phyloP scores from a whole-genome alignment of 2,113 vertebrate species.

The Syngnathus typhle region DNA sequence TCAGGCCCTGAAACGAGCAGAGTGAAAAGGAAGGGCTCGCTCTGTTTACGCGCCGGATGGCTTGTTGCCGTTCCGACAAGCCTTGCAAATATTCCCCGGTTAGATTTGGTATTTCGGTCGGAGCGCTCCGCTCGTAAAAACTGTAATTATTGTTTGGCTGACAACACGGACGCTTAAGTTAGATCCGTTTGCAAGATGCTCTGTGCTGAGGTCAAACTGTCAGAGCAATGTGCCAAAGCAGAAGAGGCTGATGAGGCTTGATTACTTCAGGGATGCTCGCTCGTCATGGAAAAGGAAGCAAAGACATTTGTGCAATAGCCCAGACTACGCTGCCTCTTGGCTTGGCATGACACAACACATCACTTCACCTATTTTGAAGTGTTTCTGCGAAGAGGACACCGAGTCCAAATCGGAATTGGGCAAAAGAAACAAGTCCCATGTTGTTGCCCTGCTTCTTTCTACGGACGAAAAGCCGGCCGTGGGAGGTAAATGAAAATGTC shows the following conservation, averaged over 20 bases:
- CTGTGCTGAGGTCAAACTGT: background rate
- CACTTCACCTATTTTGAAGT: too few species aligned
- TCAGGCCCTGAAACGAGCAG: slow-evolving; percentile 11
- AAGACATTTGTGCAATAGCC: background rate
- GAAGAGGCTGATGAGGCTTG: slow-evolving; percentile 5
- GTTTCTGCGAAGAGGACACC: too few species aligned
- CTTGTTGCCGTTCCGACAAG: slow-evolving; percentile 5
- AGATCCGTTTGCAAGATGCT: background rate
- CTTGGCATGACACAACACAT: background rate
- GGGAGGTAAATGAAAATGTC: slow-evolving; percentile 72
- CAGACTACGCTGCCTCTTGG: background rate
- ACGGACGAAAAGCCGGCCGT: too few species aligned
- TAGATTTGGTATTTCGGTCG: slow-evolving; percentile 5
- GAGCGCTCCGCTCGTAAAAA: background rate
- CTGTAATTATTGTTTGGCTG: slow-evolving; percentile 20
- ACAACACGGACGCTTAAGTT: background rate
- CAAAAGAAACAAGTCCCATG: too few species aligned
- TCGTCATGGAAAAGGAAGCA: slow-evolving; percentile 9
- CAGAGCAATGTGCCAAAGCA: background rate
- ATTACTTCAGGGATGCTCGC: slow-evolving; percentile 13
- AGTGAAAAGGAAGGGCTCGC: background rate
- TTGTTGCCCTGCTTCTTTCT: too few species aligned
- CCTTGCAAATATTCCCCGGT: slow-evolving; percentile 1
- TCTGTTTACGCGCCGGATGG: slow-evolving; percentile 3
- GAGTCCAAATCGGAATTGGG: too few species aligned